Evolutionary conservation across 1,140 invertebrate species (phyloP).

Genomic region (Melanaphis sacchari): DNA sequence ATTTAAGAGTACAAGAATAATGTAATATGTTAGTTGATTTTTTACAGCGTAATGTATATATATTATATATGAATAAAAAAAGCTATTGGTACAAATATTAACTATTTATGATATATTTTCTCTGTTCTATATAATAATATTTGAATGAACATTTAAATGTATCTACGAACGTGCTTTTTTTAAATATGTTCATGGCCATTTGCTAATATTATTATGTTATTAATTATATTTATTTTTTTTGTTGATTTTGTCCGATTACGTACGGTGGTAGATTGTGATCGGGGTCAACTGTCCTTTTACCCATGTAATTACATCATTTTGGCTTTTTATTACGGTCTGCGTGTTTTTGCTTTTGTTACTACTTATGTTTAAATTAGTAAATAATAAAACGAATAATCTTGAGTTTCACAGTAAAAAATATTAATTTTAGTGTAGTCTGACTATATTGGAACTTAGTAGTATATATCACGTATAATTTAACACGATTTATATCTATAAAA

Average conservation of each 20-base stretch:
- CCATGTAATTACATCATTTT: not conserved
- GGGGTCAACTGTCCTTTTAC: not conserved
- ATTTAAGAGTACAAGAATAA: not conserved
- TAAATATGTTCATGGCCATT: not conserved
- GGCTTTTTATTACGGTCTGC: not conserved
- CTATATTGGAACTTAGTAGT: not conserved
- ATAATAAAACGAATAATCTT: not conserved
- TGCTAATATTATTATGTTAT: constrained; percentile 6
- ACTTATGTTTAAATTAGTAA: not conserved
- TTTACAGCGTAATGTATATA: not conserved
- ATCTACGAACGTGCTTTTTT: not conserved
- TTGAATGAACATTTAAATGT: not conserved
- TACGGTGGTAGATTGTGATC: not conserved
- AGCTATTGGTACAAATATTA: not conserved
- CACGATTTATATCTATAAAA: too few species aligned
- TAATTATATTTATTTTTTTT: not conserved
- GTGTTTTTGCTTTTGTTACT: not conserved
- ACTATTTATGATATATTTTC: not conserved
- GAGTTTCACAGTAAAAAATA: not conserved
- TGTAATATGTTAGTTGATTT: not conserved
- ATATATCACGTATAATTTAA: too few species aligned
- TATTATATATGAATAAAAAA: not conserved
- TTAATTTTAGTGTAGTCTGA: not conserved
- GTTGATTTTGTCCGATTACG: not conserved
- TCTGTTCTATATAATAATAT: not conserved